Evolutionary conservation across 2,888 invertebrate species (phyloP).

Genomic region (Chrysolina americana): DNA sequence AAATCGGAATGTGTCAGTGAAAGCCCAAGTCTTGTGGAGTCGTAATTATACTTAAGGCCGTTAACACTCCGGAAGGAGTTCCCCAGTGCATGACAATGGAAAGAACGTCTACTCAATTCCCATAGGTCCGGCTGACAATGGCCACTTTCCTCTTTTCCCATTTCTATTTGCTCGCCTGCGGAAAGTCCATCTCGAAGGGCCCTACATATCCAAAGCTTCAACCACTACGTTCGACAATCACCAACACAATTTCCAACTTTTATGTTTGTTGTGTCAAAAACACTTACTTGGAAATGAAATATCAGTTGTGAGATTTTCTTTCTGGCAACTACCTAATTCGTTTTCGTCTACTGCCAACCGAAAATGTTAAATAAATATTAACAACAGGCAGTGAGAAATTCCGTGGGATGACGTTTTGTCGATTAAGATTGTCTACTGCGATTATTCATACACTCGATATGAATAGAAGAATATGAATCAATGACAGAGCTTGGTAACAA

Average conservation of each 20-base stretch:
- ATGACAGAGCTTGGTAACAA: no score
- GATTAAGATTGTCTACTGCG: no score
- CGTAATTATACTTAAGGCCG: constrained; percentile 51
- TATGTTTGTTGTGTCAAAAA: constrained; percentile 39
- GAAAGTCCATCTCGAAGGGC: constrained; percentile 40
- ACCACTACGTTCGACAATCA: constrained; percentile 33
- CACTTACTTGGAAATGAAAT: constrained; percentile 32
- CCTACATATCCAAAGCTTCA: not conserved
- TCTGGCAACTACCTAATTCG: constrained; percentile 38
- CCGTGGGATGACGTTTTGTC: not conserved
- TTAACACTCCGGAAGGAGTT: constrained; percentile 51
- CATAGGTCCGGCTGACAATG: constrained; percentile 52
- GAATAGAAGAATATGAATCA: no score
- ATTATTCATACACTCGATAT: no score
- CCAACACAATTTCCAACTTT: constrained; percentile 49
- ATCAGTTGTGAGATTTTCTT: constrained; percentile 37
- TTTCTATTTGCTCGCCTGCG: constrained; percentile 50
- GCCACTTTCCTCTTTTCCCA: constrained; percentile 55
- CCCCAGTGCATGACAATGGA: constrained; percentile 43
- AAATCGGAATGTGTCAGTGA: constrained; percentile 43
- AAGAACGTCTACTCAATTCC: constrained; percentile 48
- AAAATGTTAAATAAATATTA: constrained; percentile 1
- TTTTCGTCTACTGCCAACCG: not conserved
- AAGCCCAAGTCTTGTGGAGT: constrained; percentile 39
- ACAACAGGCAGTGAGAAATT: not conserved